These are phyloP conservation scores for Frieseomelitta varia DNA, from an alignment of 1,140 invertebrate species.

Conservation along the genomic window DNA sequence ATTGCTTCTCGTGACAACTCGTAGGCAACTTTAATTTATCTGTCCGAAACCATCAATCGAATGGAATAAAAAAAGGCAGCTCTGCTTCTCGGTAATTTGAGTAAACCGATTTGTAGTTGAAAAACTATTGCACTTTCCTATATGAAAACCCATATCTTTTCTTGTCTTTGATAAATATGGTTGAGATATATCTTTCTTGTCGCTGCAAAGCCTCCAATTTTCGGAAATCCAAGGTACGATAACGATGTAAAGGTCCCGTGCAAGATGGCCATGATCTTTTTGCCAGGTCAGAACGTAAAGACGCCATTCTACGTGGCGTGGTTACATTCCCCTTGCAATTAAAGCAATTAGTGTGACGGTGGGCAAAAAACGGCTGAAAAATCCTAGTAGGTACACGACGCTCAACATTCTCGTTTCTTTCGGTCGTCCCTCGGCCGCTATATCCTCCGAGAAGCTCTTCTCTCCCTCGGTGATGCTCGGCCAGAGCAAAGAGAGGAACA, in stretches of 20 bases:
- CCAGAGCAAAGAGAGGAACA: constrained; percentile 38
- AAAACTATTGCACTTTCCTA: background rate
- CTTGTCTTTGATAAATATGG: background rate
- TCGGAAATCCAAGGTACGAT: background rate
- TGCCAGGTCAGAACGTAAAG: constrained; percentile 40
- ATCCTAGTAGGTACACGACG: constrained; percentile 47
- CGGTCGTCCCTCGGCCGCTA: constrained; percentile 39
- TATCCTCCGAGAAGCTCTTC: constrained; percentile 10
- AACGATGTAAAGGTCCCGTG: background rate
- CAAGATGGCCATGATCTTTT: constrained; percentile 21
- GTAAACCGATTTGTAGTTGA: background rate
- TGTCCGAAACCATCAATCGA: background rate
- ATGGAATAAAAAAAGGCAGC: too few relatives aligned
- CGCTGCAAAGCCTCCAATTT: background rate
- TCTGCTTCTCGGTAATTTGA: too few relatives aligned
- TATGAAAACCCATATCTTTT: background rate
- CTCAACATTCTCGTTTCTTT: constrained; percentile 56
- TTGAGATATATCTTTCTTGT: too few relatives aligned
- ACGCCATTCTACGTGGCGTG: constrained; percentile 31
- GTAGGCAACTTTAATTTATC: background rate
- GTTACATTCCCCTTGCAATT: constrained; percentile 60
- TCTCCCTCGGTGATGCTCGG: background rate
- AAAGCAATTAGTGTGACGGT: constrained; percentile 59
- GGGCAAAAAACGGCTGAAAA: constrained; percentile 54
- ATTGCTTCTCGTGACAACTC: background rate